These are phyloP conservation scores for Tipula confusa DNA, from an alignment of 2,888 invertebrate species.

Conservation along the genomic window DNA sequence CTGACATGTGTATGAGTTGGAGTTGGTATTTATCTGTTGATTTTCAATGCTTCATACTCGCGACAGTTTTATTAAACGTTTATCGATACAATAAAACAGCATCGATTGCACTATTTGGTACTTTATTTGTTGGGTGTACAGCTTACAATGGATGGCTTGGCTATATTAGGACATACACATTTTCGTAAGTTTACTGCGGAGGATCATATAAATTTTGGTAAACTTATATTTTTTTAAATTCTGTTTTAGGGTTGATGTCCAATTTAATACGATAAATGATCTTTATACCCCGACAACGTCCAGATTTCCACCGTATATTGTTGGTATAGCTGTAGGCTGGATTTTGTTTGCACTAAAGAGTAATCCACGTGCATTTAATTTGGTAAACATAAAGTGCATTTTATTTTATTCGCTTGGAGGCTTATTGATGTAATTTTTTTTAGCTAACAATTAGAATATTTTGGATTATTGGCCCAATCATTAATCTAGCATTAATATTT, in stretches of 20 bases:
- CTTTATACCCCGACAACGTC: slow-evolving; percentile 48
- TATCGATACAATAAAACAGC: slow-evolving; percentile 41
- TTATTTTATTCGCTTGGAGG: background rate
- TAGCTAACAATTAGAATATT: slow-evolving; percentile 13
- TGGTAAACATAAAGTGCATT: background rate
- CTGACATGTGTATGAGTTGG: slow-evolving; percentile 38
- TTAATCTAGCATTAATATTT: slow-evolving; percentile 50
- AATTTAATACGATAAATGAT: slow-evolving; percentile 35
- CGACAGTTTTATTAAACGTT: slow-evolving; percentile 34
- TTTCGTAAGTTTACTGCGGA: slow-evolving; percentile 46
- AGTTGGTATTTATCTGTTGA: slow-evolving; percentile 38
- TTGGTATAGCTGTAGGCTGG: slow-evolving; percentile 48
- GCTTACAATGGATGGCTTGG: slow-evolving; percentile 45
- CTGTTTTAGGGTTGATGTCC: slow-evolving; percentile 35
- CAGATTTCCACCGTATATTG: slow-evolving; percentile 46
- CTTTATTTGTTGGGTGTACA: slow-evolving; percentile 44
- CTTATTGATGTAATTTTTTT: background rate
- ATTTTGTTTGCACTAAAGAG: slow-evolving; percentile 40
- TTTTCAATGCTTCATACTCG: slow-evolving; percentile 37
- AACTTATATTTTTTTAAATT: background rate
- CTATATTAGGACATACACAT: slow-evolving; percentile 47
- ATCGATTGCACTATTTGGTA: slow-evolving; percentile 41
- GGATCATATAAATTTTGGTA: background rate
- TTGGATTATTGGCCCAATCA: slow-evolving; percentile 42
- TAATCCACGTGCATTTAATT: slow-evolving; percentile 28